Base-by-base conservation (phyloP, 37 sponge, comb jelly and placozoan species). In the Geodia barretti region DNA sequence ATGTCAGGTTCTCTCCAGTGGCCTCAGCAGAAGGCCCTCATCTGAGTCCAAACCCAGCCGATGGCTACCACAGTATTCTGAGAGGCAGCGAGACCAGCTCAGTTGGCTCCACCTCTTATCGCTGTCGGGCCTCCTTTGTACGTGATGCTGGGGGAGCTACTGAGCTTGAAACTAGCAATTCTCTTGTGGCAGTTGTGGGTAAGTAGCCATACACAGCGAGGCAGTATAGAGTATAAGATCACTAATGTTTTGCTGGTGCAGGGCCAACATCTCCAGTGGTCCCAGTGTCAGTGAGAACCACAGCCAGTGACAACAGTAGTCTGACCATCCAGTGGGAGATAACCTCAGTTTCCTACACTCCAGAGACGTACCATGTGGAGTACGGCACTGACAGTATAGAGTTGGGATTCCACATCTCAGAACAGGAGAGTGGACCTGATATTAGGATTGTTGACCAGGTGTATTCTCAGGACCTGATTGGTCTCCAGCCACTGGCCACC, bases 261-360 rank as follows among this genome's bases (percentile, higher is more conserved):
- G 54, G 54, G 54, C 54, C 54, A 47, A 47, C 54, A 17, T 17
- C 7, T 14, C 54, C 54, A 47, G 54, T 47, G 11, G 11, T 47
- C 14, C 54, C 54, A 47, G 54, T 47, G 14, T 47, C 14, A 17
- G 54, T 47, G 7, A 47, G 54, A 47, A 14, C 14, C 54, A 47
- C 54, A 14, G 54, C 54, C 54, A 47, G 54, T 47, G 14, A 47
- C 54, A 17, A 7, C 54, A 24, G 5, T 29, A 29, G 20, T 43
- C 58, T 29, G 3, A 42, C 28, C 24, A n/a, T 73, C 3, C 54
- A 43, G 28, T 73, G 74, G 74, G 58, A 5, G 24, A 26, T 73
- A 29, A 7, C 47, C 8, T 42, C 8, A 3, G 21, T 73, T 73
- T 14, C 74, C 17, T 73, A 73, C 58, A 42, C 74, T 73, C 74